A percentile compares a stretch with the other conserved stretches of the same genome.
These are phyloP conservation scores for Eufriesea mexicana DNA, from an alignment of 1,140 invertebrate species.

Conservation along the genomic window DNA sequence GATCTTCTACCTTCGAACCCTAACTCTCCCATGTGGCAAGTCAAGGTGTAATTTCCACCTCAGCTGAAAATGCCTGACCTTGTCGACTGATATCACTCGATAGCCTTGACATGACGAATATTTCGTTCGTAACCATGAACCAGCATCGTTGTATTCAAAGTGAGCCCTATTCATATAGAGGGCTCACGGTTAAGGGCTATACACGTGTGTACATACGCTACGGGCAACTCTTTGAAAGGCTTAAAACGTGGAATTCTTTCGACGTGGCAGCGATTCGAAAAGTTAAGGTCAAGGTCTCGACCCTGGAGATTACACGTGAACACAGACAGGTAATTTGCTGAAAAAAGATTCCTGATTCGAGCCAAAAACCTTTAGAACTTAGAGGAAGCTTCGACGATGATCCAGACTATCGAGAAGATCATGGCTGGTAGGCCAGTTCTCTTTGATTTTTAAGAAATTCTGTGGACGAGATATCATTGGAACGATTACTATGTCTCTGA, in stretches of 20 bases:
- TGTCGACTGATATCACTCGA: not conserved
- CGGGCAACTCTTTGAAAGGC: slow-evolving; percentile 12
- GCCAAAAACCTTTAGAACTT: not conserved
- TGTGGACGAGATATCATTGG: too few species aligned
- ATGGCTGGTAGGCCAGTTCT: too few species aligned
- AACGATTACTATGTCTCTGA: too few species aligned
- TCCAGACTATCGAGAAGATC: too few species aligned
- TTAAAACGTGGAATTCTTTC: slow-evolving; percentile 18
- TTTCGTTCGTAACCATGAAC: slow-evolving; percentile 24
- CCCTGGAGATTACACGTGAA: not conserved
- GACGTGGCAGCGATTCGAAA: slow-evolving; percentile 1
- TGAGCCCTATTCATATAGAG: slow-evolving; percentile 24
- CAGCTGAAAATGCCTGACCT: not conserved
- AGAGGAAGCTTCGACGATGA: not conserved
- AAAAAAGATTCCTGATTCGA: not conserved
- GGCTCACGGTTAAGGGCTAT: not conserved
- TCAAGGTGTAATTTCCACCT: not conserved
- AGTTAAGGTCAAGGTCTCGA: slow-evolving; percentile 38
- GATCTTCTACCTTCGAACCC: not conserved
- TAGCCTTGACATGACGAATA: slow-evolving; percentile 1
- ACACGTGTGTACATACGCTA: not conserved
- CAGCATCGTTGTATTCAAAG: not conserved
- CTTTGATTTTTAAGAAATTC: too few species aligned
- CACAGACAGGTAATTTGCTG: not conserved
- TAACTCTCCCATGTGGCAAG: not conserved